phyloP scores from a whole-genome alignment of 2,113 vertebrate species.

The Amblyopsis rosae region DNA sequence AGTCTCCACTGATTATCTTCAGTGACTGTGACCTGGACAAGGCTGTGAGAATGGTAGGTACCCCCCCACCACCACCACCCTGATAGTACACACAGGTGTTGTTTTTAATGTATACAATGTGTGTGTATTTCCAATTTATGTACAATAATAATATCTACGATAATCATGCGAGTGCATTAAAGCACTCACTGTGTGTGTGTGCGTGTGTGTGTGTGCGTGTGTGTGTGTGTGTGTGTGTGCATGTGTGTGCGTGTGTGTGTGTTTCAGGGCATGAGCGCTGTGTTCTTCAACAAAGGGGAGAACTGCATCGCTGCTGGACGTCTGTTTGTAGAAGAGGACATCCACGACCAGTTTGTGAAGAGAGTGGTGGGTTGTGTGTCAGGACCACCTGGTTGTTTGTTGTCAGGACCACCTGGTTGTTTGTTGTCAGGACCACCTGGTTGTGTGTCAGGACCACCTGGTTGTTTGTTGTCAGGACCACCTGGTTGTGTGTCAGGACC shows the following conservation, averaged over 20 bases:
- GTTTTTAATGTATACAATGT: too few relatives aligned
- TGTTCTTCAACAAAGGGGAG: constrained; percentile 91
- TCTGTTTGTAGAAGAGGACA: constrained; percentile 83
- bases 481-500: too few relatives aligned
- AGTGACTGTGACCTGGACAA: constrained; percentile 87
- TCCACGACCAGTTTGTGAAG: constrained; percentile 82
- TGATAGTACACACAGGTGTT: not conserved
- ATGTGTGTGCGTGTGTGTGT: constrained; percentile 7
- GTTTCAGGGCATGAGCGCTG: constrained; percentile 84
- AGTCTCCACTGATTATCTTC: constrained; percentile 89
- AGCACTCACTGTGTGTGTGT: not conserved
- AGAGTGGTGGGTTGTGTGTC: constrained; percentile 76
- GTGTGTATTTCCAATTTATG: too few relatives aligned
- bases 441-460: too few relatives aligned
- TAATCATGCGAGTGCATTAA: too few relatives aligned
- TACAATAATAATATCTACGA: too few relatives aligned
- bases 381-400: too few relatives aligned
- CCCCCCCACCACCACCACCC: not conserved
- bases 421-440: too few relatives aligned
- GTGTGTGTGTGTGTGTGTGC: constrained; percentile 4
- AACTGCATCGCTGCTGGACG: constrained; percentile 88
- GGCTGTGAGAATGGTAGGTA: constrained; percentile 83
- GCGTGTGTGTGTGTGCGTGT: not conserved
- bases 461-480: too few relatives aligned
- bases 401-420: too few relatives aligned